Base-by-base conservation (phyloP, 2,113 vertebrate species). In the Myodes glareolus region DNA sequence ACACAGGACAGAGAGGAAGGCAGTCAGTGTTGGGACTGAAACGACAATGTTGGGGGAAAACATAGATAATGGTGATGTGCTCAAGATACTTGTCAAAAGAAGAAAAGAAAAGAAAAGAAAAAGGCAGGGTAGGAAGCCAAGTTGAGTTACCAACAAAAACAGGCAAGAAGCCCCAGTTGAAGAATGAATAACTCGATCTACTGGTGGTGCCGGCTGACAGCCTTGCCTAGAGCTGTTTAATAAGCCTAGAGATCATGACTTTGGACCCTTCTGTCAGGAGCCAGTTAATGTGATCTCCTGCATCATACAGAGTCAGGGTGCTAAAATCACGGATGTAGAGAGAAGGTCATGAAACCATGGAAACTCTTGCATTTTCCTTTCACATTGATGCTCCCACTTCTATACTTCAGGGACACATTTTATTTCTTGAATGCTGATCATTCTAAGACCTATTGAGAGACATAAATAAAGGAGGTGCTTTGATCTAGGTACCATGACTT, bases 201-300 rank as follows among this genome's bases (percentile, higher is more conserved):
- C 90, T 89, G 88, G 81, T 89, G 88, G 81, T 75, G 68, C 78
- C 67, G 45, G 45, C 39, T 95, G 95, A 85, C n/a, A 72, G 78
- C 25, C 96, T 85, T 92, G 93, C 88, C 88, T 96, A 13, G 0
- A 94, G 76, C 88, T 72, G 67, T 97, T 92, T 92, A 94, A 96
- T 82, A 76, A 94, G 39, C 67, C 50, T 78, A 63, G 70, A 89
- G 61, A 65, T 50, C 25, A 52, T 33, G 29, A 52, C 88, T 33
- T 50, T n/a, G 77, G 58, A 81, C 4, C 72, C 12, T 29, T 94
- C 52, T 39, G 45, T n/a, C 39, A 77, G 58, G 42, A 16, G 2
- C 13, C 6, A 27, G 13, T 27, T 68, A 67, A 72, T 13, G 25
- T 58, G 55, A 45, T 87, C 45, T 17, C 78, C n/a, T 58, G 14